phyloP scores from a whole-genome alignment of 2,888 invertebrate genomes.

The Drosophila paracracens region DNA sequence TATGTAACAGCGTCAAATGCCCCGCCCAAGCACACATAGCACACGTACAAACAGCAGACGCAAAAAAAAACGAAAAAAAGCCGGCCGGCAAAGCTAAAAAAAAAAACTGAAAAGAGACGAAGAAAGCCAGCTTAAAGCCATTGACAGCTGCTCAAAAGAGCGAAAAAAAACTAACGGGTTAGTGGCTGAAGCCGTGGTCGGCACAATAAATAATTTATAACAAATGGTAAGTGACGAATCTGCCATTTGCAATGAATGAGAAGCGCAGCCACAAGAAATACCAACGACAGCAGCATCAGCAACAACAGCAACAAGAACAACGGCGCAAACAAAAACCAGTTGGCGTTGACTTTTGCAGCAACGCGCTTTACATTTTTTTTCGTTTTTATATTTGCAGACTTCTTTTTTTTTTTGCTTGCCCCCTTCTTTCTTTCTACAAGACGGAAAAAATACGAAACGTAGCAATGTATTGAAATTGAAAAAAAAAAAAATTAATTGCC shows the following conservation, averaged over 20 bases:
- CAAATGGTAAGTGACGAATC: conserved; percentile 51
- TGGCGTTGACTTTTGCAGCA: conserved; percentile 51
- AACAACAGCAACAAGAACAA: conserved; percentile 21
- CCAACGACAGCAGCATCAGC: conserved; percentile 16
- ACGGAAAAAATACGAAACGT: conserved; percentile 41
- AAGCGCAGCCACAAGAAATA: conserved; percentile 43
- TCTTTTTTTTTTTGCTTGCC: conserved; percentile 10
- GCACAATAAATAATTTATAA: conserved; percentile 73
- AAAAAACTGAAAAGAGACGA: conserved; percentile 23
- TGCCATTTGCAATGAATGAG: conserved; percentile 45
- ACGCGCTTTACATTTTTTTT: conserved; percentile 30
- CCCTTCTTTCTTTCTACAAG: conserved; percentile 26
- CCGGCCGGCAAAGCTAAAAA: conserved; percentile 63
- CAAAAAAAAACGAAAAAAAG: conserved; percentile 54
- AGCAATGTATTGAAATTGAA: conserved; percentile 29
- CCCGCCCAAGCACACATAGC: conserved; percentile 62
- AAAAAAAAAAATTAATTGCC: conserved; percentile 15
- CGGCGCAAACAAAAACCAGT: conserved; percentile 61
- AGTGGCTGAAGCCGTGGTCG: conserved; percentile 3
- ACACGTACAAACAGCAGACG: conserved; percentile 48
- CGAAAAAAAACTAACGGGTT: conserved; percentile 51
- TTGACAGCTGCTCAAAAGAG: conserved; percentile 53
- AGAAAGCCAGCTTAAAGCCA: conserved; percentile 47
- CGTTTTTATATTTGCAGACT: conserved; percentile 37
- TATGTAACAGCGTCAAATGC: conserved; percentile 62